phyloP scores from a whole-genome alignment of 2,888 invertebrate genomes.

The Eristalis intricaria region DNA sequence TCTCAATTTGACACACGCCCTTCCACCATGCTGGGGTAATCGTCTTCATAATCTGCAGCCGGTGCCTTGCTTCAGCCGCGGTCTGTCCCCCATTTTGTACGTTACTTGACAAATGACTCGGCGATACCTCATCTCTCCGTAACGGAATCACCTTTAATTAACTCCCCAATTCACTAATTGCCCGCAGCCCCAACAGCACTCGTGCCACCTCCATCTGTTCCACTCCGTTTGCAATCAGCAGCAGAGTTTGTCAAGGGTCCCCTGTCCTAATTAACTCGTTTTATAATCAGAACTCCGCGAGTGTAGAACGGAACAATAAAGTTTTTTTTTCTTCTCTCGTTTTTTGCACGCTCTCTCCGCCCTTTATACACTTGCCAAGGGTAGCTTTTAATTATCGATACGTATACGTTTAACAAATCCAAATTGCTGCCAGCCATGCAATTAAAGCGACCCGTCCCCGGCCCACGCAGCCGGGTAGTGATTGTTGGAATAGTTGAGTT shows the following conservation, averaged over 20 bases:
- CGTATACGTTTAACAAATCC: conserved; percentile 31
- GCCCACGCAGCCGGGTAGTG: background rate
- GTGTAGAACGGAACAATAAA: conserved; percentile 17
- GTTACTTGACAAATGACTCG: background rate
- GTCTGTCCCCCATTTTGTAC: background rate
- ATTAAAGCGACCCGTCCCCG: conserved; percentile 38
- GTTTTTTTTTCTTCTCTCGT: conserved; percentile 36
- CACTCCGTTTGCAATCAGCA: conserved; percentile 36
- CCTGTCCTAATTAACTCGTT: conserved; percentile 42
- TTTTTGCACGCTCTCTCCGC: background rate
- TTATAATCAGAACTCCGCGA: conserved; percentile 39
- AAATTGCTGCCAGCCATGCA: conserved; percentile 39
- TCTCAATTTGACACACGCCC: background rate
- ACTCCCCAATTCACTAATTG: conserved; percentile 36
- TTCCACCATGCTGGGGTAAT: background rate
- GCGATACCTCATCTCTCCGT: background rate
- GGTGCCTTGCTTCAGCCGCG: background rate
- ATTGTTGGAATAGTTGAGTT: conserved; percentile 15
- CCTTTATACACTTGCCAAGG: background rate
- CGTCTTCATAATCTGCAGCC: background rate
- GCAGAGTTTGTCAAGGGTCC: conserved; percentile 20
- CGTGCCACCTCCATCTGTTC: conserved; percentile 35
- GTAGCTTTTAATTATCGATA: conserved; percentile 57
- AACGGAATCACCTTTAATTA: conserved; percentile 35
- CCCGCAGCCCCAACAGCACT: conserved; percentile 18